Percentiles rank a stretch among this genome's conserved stretches.
These are phyloP conservation scores for Drosophila ercepeae DNA, from an alignment of 1,140 invertebrate genomes.

Conservation along the genomic window DNA sequence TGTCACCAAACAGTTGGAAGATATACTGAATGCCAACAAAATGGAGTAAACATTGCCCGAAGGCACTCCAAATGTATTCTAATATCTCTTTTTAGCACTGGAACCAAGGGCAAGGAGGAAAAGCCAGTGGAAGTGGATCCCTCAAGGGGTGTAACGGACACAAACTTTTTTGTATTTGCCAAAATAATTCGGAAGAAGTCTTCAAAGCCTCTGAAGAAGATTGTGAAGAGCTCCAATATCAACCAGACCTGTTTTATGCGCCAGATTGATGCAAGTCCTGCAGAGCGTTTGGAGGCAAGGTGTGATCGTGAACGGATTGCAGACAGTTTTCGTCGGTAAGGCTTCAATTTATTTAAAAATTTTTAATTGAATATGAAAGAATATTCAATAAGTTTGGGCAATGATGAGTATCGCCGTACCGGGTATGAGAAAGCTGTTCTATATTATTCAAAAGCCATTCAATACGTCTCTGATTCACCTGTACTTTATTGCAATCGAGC, in stretches of 20 bases:
- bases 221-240: background rate
- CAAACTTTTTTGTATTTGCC: slow-evolving; percentile 9
- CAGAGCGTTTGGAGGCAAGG: slow-evolving; percentile 7
- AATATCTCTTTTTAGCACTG: slow-evolving; percentile 3
- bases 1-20: slow-evolving; percentile 24
- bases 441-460: slow-evolving; percentile 33
- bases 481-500: slow-evolving; percentile 54
- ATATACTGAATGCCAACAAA: slow-evolving; percentile 28
- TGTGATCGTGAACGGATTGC: slow-evolving; percentile 34
- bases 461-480: slow-evolving; percentile 49
- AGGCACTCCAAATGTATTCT: background rate
- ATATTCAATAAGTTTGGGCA: slow-evolving; percentile 40
- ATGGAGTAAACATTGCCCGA: slow-evolving; percentile 26
- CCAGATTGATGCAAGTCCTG: slow-evolving; percentile 28
- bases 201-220: background rate
- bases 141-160: slow-evolving; percentile 23
- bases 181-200: slow-evolving; percentile 7
- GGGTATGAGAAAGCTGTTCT: slow-evolving; percentile 46
- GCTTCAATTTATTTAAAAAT: background rate
- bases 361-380: background rate
- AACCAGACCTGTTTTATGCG: slow-evolving; percentile 48
- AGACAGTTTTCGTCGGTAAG: slow-evolving; percentile 51
- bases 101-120: slow-evolving; percentile 31
- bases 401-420: slow-evolving; percentile 37
- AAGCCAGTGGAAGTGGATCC: slow-evolving; percentile 32